Evolutionary conservation across 92 coral and sea anemone genomes (phyloP).

Genomic region (Micromussa lordhowensis): DNA sequence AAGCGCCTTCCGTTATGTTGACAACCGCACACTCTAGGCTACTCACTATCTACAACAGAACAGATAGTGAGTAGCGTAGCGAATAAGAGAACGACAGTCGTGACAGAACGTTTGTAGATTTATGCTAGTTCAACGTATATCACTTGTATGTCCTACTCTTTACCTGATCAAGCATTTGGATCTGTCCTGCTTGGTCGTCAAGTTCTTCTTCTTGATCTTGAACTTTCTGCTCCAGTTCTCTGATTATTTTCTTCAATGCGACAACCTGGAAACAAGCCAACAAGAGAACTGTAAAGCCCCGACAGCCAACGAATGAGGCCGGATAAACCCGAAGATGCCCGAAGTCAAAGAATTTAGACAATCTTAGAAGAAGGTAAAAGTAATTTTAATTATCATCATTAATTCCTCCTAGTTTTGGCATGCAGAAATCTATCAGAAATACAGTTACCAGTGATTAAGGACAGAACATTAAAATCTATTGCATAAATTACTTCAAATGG

Average conservation of each 20-base stretch:
- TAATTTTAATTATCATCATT: too few relatives aligned
- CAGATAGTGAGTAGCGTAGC: too few relatives aligned
- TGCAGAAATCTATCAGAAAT: too few relatives aligned
- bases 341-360: not conserved
- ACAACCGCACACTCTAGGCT: too few relatives aligned
- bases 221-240: constrained; percentile 87
- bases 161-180: constrained; percentile 93
- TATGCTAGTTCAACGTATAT: not conserved
- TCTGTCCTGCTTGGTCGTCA: constrained; percentile 97
- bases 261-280: constrained; percentile 63
- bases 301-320: not conserved
- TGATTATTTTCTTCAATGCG: constrained; percentile 77
- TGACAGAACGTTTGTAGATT: too few relatives aligned
- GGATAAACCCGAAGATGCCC: not conserved
- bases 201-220: constrained; percentile 97
- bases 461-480: too few relatives aligned
- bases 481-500: not conserved
- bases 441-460: too few relatives aligned
- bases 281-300: not conserved
- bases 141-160: not conserved
- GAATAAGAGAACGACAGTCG: too few relatives aligned
- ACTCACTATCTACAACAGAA: too few relatives aligned
- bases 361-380: not conserved
- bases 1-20: too few relatives aligned
- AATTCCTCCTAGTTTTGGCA: too few relatives aligned